Base-by-base conservation (phyloP, 1,140 invertebrate species). In the Coelopa frigida region DNA sequence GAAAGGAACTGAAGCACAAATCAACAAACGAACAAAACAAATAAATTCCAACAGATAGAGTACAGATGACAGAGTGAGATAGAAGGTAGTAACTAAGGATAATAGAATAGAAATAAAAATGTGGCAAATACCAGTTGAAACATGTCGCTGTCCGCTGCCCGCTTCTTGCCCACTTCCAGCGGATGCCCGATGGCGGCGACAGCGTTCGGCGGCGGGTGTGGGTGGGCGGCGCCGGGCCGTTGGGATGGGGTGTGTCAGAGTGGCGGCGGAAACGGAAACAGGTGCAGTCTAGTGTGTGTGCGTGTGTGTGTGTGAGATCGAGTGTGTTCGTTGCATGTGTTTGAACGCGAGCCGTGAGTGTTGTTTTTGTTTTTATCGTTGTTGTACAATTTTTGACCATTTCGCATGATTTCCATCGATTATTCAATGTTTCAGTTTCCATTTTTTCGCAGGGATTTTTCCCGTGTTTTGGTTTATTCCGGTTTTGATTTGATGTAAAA, bases 141-240 rank as follows among this genome's bases (percentile, higher is more conserved):
- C 78, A 90, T 78, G 78, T 90, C 87, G 56, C 56, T 46, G 76
- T 85, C 85, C 73, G 82, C 70, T 59, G 70, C 57, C 55, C 70
- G 68, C 80, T 89, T 89, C 84, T 89, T 88, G 79, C 85, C 84
- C 73, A 84, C 79, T 77, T 83, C 81, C 55, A 68, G 49, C 3
- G 23, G 12, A 44, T 46, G 43, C 10, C 51, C 48, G 52, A 44
- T 47, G 44, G 57, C 51, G 51, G 58, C 51, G 51, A 56, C 29
- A 57, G 54, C 43, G 51, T 51, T 54, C 44, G 54, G 24, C 22
- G 31, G 22, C 14, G 29, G 35, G 18, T 55, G 45, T 51, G 47
- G 37, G 47, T 52, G 51, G 52, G 49, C 50, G 51, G 52, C 51
- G 53, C 50, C 52, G 51, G 61, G n/a, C n/a, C n/a, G n/a, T n/a